Conservation (phyloP, 1,140 invertebrate species). For the Ostrea denselamellosa region DNA sequence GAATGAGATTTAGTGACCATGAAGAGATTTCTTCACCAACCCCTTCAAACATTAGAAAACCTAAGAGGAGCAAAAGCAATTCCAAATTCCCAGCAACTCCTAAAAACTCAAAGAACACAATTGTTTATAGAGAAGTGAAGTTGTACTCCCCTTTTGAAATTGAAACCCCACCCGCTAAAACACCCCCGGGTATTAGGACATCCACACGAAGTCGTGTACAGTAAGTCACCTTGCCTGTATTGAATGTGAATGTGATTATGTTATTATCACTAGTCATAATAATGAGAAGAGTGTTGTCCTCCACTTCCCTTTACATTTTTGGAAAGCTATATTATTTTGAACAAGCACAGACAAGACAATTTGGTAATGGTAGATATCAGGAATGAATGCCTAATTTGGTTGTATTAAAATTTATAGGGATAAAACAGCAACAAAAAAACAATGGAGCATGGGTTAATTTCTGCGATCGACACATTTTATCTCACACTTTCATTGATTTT, state of each 20-base stretch:
- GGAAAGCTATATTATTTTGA: too few relatives aligned
- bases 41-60: conserved; percentile 34
- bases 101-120: conserved; percentile 34
- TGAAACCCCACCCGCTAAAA: conserved; percentile 61
- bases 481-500: too few relatives aligned
- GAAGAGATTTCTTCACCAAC: conserved; percentile 49
- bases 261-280: background rate
- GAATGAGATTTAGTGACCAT: conserved; percentile 48
- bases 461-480: too few relatives aligned
- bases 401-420: too few relatives aligned
- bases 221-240: background rate
- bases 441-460: too few relatives aligned
- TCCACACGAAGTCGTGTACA: conserved; percentile 12
- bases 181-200: conserved; percentile 47
- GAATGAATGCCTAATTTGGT: too few relatives aligned
- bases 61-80: conserved; percentile 24
- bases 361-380: too few relatives aligned
- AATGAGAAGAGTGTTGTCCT: too few relatives aligned
- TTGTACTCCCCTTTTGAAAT: conserved; percentile 67
- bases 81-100: background rate
- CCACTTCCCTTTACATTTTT: background rate
- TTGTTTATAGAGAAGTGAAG: conserved; percentile 54
- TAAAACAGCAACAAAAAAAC: too few relatives aligned
- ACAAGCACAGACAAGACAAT: too few relatives aligned
- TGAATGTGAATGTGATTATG: background rate